Conservation (phyloP, 2,113 vertebrate genomes). For the Thamnophis sirtalis region DNA sequence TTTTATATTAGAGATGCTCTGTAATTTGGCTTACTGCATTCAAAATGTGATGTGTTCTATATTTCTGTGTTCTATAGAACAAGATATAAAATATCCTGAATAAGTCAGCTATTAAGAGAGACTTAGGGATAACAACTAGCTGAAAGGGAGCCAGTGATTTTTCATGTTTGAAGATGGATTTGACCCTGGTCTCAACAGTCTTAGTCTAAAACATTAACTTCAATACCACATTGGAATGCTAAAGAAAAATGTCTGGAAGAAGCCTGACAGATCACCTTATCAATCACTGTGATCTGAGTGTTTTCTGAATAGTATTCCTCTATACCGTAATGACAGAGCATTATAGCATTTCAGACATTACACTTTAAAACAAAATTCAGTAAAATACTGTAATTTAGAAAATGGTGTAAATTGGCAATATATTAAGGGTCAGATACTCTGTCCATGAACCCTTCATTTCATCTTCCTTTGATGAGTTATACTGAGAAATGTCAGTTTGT, state of each 20-base stretch:
- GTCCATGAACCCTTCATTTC: neutral
- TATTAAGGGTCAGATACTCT: conserved; percentile 9
- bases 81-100: neutral
- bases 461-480: neutral
- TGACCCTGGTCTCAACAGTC: neutral
- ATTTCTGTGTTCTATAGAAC: neutral
- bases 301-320: neutral
- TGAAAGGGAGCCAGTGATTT: neutral
- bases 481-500: neutral
- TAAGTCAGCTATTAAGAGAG: neutral
- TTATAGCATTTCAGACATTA: conserved; percentile 14
- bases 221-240: neutral
- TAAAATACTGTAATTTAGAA: conserved; percentile 30
- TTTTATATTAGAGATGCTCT: neutral
- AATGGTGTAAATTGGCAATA: conserved; percentile 15
- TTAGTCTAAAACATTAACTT: neutral
- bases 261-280: neutral
- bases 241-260: neutral
- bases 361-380: conserved; percentile 13
- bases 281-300: neutral
- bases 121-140: neutral
- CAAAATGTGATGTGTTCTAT: neutral
- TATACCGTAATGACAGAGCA: conserved; percentile 12
- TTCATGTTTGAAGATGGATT: neutral
- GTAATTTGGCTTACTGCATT: neutral